Evolutionary conservation across 2,888 invertebrate species (phyloP).

Genomic region (Heliconius erato): DNA sequence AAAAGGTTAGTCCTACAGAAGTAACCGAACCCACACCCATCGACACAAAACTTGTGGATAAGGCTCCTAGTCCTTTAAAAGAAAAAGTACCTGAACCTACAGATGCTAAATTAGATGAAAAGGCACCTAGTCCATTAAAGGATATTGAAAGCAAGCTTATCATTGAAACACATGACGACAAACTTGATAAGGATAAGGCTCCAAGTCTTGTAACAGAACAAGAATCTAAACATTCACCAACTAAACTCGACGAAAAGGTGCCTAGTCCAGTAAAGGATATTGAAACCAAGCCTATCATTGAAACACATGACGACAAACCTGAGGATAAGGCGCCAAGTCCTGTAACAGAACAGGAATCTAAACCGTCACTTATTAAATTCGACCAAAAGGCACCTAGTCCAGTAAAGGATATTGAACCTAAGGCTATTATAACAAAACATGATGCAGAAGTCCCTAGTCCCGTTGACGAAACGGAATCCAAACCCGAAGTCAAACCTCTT

Average conservation of each 20-base stretch:
- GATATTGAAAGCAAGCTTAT: not conserved
- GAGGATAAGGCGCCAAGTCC: slow-evolving; percentile 22
- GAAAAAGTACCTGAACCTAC: too few relatives aligned
- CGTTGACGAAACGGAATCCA: not conserved
- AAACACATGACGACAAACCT: too few relatives aligned
- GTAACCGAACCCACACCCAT: too few relatives aligned
- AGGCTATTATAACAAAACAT: not conserved
- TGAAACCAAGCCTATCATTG: not conserved
- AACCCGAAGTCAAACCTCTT: too few relatives aligned
- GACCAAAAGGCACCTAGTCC: slow-evolving; percentile 44
- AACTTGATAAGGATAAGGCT: slow-evolving; percentile 37
- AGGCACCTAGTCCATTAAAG: not conserved
- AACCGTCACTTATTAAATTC: not conserved
- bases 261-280: not conserved
- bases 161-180: not conserved
- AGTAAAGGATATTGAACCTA: not conserved
- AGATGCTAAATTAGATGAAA: too few relatives aligned
- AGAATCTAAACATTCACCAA: slow-evolving; percentile 19
- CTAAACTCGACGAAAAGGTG: not conserved
- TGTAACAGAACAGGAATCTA: not conserved
- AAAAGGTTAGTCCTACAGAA: not conserved
- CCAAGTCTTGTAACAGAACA: slow-evolving; percentile 35
- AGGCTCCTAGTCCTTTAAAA: too few relatives aligned
- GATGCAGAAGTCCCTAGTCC: slow-evolving; percentile 41
- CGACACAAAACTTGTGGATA: too few relatives aligned